Conservation (phyloP, 2,113 vertebrate genomes). For the Chloebia gouldiae region DNA sequence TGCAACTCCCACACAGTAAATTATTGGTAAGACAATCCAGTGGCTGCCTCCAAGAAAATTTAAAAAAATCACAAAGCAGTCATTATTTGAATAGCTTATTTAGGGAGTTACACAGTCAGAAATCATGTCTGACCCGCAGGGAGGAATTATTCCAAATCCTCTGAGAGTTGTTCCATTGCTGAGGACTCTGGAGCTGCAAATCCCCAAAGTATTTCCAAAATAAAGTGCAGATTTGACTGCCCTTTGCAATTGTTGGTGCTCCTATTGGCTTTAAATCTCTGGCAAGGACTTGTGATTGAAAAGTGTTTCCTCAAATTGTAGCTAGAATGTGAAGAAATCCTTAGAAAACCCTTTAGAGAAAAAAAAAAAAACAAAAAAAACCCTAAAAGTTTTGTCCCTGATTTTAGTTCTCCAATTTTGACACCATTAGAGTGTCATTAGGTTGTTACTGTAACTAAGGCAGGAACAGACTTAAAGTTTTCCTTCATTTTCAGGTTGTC, state of each 20-base stretch:
- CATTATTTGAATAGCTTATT: not conserved
- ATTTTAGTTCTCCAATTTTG: not conserved
- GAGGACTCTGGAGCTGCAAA: not conserved
- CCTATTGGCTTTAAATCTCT: not conserved
- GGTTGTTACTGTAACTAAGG: not conserved
- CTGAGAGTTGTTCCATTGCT: not conserved
- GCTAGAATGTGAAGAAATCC: not conserved
- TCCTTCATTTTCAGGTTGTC: not conserved
- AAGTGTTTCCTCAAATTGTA: not conserved
- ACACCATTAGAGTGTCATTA: not conserved
- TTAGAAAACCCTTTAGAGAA: not conserved
- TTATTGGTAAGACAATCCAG: not conserved
- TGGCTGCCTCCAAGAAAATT: not conserved
- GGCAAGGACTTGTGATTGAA: not conserved
- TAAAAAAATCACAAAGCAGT: not conserved
- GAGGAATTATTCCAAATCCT: conserved; percentile 18
- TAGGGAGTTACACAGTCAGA: not conserved
- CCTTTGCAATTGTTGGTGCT: not conserved
- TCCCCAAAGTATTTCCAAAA: not conserved
- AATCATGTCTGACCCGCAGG: not conserved
- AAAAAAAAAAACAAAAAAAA: not conserved
- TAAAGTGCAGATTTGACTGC: not conserved
- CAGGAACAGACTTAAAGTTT: not conserved
- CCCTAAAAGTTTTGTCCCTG: not conserved
- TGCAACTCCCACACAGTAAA: not conserved